Base-by-base conservation (phyloP, 2,888 invertebrate species). In the Neoascia interrupta region DNA sequence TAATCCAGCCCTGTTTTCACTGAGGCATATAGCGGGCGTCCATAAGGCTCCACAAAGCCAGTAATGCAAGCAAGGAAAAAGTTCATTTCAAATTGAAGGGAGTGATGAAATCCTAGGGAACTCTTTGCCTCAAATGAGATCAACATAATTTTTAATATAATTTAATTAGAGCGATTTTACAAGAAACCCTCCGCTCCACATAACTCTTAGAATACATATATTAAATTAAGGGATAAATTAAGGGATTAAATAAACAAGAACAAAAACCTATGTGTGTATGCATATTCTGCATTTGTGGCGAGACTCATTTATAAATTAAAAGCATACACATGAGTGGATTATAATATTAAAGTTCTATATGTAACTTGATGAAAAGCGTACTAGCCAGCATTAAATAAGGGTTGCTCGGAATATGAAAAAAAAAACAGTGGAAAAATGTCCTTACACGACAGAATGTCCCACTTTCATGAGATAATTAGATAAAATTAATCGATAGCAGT, bases 401-500 rank as follows among this genome's bases (percentile, higher is more conserved):
- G n/a, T n/a, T n/a, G n/a, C n/a, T n/a, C n/a, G n/a, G n/a, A n/a
- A n/a, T n/a, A n/a, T n/a, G 11, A 2, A 39, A n/a, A 36, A 21
- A 4, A 13, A 16, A 19, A 10, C 23, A n/a, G 8, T 6, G 13
- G 10, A 31, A 28, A 16, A 11, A 56, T 11, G 26, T 58, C 15
- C 54, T 61, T 60, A 49, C 34, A 49, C 45, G 56, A 37, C 61
- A 69, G 61, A 43, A 45, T 53, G 51, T 51, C 31, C 49, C 37
- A 47, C 41, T 74, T 68, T 61, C 36, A 37, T 53, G 43, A 23
- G 31, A 56, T 70, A 70, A 75, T 75, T 70, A 70, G 70, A 63
- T 70, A 18, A 56, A 56, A 63, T 63, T 51, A 61, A 63, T 75
- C 41, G 45, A 63, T 75, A 56, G 26, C 39, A 10, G 10, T 10